Conservation (phyloP, 2,888 invertebrate species). For the Andrena trimmerana region DNA sequence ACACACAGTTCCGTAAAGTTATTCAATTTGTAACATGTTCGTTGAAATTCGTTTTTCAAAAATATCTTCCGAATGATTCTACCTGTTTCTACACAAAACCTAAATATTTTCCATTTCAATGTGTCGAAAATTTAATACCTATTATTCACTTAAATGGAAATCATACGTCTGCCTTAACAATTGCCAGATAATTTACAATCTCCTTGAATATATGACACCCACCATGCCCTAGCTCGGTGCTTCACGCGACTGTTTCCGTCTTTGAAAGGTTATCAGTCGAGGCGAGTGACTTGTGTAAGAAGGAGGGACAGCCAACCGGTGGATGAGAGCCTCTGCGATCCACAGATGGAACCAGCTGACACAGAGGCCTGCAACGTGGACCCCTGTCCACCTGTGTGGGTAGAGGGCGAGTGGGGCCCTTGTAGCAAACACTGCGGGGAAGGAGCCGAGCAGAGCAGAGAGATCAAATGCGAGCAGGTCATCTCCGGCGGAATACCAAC, state of each 20-base stretch:
- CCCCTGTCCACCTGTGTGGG: conserved; percentile 94
- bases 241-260: background rate
- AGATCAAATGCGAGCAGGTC: conserved; percentile 93
- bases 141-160: background rate
- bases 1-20: background rate
- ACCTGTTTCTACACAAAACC: background rate
- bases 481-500: conserved; percentile 90
- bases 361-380: conserved; percentile 91
- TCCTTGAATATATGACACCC: too few relatives aligned
- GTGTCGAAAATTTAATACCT: background rate
- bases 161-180: too few relatives aligned
- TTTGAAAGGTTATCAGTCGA: conserved; percentile 89
- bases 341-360: conserved; percentile 89
- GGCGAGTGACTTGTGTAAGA: conserved; percentile 93
- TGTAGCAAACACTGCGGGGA: conserved; percentile 94
- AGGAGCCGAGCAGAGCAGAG: conserved; percentile 89
- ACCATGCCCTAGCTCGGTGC: background rate
- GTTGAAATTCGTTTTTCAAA: too few relatives aligned
- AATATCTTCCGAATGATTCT: too few relatives aligned
- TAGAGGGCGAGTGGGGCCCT: conserved; percentile 91
- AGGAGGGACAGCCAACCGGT: conserved; percentile 90
- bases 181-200: background rate
- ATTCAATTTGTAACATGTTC: too few relatives aligned
- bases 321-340: conserved; percentile 92
- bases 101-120: background rate